These are phyloP conservation scores for Palaemon carinicauda DNA, from an alignment of 1,140 invertebrate species.

Conservation along the genomic window DNA sequence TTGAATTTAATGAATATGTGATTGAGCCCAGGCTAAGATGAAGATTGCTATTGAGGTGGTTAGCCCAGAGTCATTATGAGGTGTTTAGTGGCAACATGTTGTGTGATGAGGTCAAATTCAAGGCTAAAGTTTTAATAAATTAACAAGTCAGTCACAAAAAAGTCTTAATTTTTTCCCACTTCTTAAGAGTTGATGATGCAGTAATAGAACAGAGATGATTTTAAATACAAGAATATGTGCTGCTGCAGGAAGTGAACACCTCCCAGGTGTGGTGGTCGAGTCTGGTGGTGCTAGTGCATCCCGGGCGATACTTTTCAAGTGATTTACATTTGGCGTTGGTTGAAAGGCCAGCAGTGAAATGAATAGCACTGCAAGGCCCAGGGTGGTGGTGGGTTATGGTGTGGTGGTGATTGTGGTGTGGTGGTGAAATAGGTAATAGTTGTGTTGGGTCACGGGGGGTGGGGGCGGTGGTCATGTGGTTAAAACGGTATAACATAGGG, in stretches of 20 bases:
- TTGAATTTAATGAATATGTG: neutral
- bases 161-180: neutral
- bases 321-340: constrained; percentile 54
- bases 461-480: constrained; percentile 45
- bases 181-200: neutral
- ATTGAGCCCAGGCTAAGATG: neutral
- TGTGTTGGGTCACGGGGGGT: constrained; percentile 44
- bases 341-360: constrained; percentile 47
- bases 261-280: constrained; percentile 33
- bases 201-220: neutral
- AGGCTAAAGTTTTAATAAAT: constrained; percentile 24
- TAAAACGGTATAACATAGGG: constrained; percentile 55
- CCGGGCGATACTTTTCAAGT: constrained; percentile 38
- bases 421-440: constrained; percentile 30
- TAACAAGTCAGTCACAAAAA: constrained; percentile 18
- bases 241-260: constrained; percentile 14
- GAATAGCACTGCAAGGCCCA: constrained; percentile 42
- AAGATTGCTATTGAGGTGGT: neutral
- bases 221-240: neutral
- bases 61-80: constrained; percentile 23
- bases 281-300: constrained; percentile 53
- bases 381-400: constrained; percentile 35
- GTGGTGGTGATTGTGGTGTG: neutral
- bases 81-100: constrained; percentile 20
- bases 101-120: constrained; percentile 12